Evolutionary conservation across 2,888 invertebrate genomes (phyloP).

Genomic region (Mesoligia furuncula): DNA sequence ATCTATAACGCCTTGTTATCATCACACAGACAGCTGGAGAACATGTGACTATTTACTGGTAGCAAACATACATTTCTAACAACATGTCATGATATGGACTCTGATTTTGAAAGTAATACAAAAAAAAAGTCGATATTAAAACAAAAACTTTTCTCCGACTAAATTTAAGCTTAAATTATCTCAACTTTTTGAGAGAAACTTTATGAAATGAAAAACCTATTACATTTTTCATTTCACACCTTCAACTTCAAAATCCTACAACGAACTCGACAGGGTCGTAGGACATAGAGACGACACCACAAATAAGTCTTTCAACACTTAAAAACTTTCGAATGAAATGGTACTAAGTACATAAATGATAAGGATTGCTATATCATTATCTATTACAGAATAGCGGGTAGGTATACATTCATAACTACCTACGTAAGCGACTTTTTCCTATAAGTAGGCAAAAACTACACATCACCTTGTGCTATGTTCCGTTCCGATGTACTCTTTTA

Average conservation of each 20-base stretch:
- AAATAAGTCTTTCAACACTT: background rate
- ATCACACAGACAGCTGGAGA: background rate
- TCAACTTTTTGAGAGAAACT: background rate
- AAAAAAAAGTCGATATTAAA: background rate
- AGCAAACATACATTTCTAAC: background rate
- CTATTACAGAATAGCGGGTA: background rate
- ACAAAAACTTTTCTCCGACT: background rate
- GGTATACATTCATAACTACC: background rate
- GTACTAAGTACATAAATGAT: background rate
- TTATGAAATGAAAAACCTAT: background rate
- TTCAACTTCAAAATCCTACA: background rate
- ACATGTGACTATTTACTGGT: slow-evolving; percentile 2
- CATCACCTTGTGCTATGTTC: background rate
- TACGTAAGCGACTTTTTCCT: background rate
- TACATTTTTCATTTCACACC: background rate
- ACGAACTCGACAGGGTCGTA: background rate
- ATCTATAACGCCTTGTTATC: slow-evolving; percentile 21
- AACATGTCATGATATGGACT: background rate
- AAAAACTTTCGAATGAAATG: background rate
- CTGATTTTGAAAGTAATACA: background rate
- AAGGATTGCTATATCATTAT: background rate
- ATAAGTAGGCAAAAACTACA: background rate
- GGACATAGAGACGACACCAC: background rate
- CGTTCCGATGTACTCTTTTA: background rate
- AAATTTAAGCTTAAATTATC: background rate